phyloP scores from a whole-genome alignment of 2,113 vertebrate genomes.

The Choloepus hoffmanni region DNA sequence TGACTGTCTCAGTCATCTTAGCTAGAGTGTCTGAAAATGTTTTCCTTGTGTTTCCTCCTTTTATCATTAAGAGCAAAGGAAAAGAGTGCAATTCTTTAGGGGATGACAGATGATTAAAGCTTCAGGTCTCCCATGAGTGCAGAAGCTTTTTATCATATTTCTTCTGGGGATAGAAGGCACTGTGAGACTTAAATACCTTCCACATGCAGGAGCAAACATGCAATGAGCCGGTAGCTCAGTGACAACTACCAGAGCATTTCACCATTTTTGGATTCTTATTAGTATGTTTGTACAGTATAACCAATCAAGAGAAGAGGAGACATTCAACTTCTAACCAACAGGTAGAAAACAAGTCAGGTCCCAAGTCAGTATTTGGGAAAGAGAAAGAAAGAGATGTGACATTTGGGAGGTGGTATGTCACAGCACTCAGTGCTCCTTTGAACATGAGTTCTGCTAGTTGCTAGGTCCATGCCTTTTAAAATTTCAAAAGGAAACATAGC shows the following conservation, averaged over 20 bases:
- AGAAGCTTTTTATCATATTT: background rate
- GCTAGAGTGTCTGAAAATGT: background rate
- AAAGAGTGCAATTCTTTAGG: background rate
- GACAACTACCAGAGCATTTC: accelerated
- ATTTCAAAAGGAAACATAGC: background rate
- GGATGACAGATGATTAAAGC: background rate
- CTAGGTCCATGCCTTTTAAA: background rate
- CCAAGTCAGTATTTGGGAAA: background rate
- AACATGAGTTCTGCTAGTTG: background rate
- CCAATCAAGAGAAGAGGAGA: background rate
- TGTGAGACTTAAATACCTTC: conserved; percentile 27
- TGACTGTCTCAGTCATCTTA: background rate
- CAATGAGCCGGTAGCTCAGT: background rate
- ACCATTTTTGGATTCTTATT: background rate
- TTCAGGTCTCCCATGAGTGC: background rate
- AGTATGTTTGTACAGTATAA: background rate
- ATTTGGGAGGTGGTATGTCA: accelerated
- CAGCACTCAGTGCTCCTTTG: accelerated
- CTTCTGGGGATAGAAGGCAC: background rate
- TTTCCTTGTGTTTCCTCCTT: background rate
- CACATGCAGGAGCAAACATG: background rate
- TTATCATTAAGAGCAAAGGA: background rate
- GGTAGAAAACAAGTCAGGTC: background rate
- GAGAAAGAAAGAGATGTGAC: background rate
- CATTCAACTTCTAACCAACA: background rate